Conservation (phyloP, 2,797 vertebrate genomes). For the Leptatherina wallacei region DNA sequence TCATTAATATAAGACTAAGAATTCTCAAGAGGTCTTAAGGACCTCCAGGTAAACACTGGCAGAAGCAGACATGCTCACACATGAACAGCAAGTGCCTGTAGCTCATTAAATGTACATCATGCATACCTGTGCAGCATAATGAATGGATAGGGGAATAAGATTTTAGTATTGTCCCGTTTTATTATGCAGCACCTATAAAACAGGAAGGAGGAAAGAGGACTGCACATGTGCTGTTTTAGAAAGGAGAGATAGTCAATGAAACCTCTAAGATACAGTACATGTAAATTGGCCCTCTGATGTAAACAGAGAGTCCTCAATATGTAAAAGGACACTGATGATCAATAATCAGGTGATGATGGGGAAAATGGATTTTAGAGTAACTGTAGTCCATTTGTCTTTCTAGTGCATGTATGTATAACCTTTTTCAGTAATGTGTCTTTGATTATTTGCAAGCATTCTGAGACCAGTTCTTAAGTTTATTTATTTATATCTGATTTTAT, state of each 20-base stretch:
- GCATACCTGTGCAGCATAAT: background rate
- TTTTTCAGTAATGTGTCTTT: background rate
- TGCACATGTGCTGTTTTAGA: no score
- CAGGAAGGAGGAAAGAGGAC: background rate
- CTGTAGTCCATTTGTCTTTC: background rate
- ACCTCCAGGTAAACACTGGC: background rate
- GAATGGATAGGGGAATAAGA: background rate
- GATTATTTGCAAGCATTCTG: background rate
- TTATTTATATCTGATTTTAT: background rate
- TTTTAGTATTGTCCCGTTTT: background rate
- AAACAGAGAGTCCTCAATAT: background rate
- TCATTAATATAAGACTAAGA: background rate
- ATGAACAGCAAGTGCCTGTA: background rate
- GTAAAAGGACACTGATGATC: conserved; percentile 4
- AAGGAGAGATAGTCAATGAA: no score
- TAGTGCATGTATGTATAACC: background rate
- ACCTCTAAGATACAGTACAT: background rate
- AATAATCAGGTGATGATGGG: conserved; percentile 5
- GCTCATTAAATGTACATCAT: conserved; percentile 8
- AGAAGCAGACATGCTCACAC: conserved; percentile 5
- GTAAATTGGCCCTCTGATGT: background rate
- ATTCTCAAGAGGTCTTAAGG: background rate
- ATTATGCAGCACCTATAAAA: background rate
- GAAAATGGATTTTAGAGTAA: no score
- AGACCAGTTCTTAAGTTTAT: background rate